Evolutionary conservation across 30 jellyfish, hydroid and myxozoan species (phyloP).

Genomic region (Hydra vulgaris): DNA sequence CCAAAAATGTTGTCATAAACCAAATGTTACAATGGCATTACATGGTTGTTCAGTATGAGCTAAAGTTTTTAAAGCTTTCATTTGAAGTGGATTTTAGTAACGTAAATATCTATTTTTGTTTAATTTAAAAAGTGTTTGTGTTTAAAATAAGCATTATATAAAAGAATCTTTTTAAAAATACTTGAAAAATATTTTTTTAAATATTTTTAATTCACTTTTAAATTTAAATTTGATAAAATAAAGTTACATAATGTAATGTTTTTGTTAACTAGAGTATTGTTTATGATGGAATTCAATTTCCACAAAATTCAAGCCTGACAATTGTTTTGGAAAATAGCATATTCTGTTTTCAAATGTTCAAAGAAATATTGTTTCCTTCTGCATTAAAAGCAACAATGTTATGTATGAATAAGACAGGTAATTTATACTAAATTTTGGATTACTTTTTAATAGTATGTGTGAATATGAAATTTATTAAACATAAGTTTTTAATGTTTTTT

Average conservation of each 20-base stretch:
- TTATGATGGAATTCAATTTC: neutral
- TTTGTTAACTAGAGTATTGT: neutral
- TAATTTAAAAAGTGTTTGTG: too few relatives aligned
- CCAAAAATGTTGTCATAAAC: too few relatives aligned
- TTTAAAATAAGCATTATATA: too few relatives aligned
- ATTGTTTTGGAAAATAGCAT: neutral
- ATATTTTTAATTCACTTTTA: neutral
- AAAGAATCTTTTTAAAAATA: too few relatives aligned
- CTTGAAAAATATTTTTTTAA: neutral
- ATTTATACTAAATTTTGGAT: too few relatives aligned
- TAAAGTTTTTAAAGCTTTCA: neutral
- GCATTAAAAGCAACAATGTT: neutral
- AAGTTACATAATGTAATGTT: too few relatives aligned
- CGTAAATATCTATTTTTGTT: neutral
- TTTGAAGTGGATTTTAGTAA: neutral
- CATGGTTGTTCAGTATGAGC: neutral
- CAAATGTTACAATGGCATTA: neutral
- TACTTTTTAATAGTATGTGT: too few relatives aligned
- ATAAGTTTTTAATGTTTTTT: too few relatives aligned
- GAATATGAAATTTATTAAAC: too few relatives aligned
- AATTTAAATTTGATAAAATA: too few relatives aligned
- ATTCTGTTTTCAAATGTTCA: neutral
- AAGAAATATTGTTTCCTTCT: neutral
- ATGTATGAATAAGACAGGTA: neutral
- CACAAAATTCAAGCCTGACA: neutral